Conservation (phyloP, 2,113 vertebrate species). For the Delphinus delphis region DNA sequence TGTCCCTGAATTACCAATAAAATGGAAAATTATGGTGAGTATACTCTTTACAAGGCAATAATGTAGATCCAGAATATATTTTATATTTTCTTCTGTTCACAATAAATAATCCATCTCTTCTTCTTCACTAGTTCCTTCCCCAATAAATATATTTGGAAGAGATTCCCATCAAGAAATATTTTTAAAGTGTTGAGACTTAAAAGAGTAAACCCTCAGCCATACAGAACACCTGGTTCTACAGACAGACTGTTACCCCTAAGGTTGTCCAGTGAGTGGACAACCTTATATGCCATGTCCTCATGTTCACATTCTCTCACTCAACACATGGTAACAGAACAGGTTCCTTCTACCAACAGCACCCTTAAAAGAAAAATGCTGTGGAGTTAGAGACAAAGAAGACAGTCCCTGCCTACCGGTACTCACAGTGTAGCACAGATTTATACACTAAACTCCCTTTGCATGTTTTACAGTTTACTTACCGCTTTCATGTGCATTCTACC, state of each 20-base stretch:
- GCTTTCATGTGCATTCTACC: neutral
- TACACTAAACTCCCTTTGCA: neutral
- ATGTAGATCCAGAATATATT: neutral
- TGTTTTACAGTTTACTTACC: neutral
- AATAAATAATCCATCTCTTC: neutral
- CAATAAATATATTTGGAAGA: constrained; percentile 8
- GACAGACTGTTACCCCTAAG: neutral
- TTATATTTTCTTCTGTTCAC: neutral
- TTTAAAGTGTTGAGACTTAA: neutral
- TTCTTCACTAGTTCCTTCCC: neutral
- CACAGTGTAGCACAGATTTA: neutral
- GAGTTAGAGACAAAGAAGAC: neutral
- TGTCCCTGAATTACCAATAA: neutral
- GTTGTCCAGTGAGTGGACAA: neutral
- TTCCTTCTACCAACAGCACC: neutral
- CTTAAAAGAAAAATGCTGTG: neutral
- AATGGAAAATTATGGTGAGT: neutral
- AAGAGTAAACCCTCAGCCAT: neutral
- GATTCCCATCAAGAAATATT: neutral
- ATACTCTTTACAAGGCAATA: neutral
- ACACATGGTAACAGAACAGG: neutral
- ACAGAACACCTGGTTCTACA: neutral
- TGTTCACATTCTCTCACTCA: neutral
- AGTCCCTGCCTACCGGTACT: accelerated
- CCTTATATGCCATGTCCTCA: neutral